Evolutionary conservation across 2,797 vertebrate genomes (phyloP), one percentile per base, ranked within the genome.

Genomic region (Pygocentrus nattereri): DNA sequence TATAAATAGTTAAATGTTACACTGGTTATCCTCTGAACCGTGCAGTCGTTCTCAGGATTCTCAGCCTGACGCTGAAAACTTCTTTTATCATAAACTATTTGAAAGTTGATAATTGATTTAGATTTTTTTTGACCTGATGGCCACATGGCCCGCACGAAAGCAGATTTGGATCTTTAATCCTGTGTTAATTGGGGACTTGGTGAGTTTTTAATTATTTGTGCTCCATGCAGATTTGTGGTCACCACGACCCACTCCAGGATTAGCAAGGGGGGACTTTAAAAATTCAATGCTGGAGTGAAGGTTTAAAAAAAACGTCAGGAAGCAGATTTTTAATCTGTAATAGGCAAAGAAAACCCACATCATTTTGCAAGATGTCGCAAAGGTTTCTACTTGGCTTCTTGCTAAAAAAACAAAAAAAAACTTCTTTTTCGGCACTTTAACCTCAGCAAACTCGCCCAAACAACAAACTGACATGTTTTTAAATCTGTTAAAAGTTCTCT

Each of bases 91-190:
- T 0, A 69, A n/a, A 27, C 12, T 7, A 59, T n/a, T 58, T 5
- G 1, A 31, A 56, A 30, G 65, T 44, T 56, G 3, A 27, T 47
- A 59, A 69, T 25, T 78, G 4, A 78, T 38, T 44, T 44, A 10
- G 41, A 11, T 68, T 47, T 58, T 49, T 13, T 27, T 79, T 71
- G 10, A 61, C 30, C 50, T 69, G 34, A 25, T 54, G 50, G 3
- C 34, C 75, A 13, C 65, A 47, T 13, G 34, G 31, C 38, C 19
- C 2, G 18, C 21, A 15, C 38, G 23, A 25, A 67, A 68, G 34
- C 18, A 3, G 61, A 78, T 70, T 61, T n/a, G 21, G 19, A 59
- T 50, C 50, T 77, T 67, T 38, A 78, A 79, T 72, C 62, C 10
- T 30, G n/a, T 31, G 44, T 64, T 50, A 79, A 52, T 54, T 52